Evolutionary conservation across 2,113 vertebrate genomes (phyloP), one percentile per base, ranked within the genome.

Genomic region (Hiodon alosoides): DNA sequence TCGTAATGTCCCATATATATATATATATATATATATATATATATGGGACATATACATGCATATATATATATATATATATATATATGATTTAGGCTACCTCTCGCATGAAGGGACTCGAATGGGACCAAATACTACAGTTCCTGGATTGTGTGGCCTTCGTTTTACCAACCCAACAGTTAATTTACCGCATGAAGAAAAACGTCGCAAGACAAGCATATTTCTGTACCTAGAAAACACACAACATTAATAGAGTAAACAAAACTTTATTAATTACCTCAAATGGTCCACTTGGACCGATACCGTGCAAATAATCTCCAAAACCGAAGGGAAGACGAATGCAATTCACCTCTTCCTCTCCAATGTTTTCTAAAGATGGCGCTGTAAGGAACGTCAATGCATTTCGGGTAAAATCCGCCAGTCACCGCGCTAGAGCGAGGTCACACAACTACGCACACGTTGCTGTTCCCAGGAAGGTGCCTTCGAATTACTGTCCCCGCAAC

Each of bases 361-460:
- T 83, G 79, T 83, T 88, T 90, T 91, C 80, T 72, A 84, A 93
- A 91, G 90, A 92, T 92, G 91, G 90, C 91, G 90, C 89, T 83
- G 75, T 83, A 50, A 52, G 60, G 59, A 85, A 8, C 82, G 81
- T 86, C 85, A 82, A 80, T 71, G 86, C 76, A 80, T 81, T 82
- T 72, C 59, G 71, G 80, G 79, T 60, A 74, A 71, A 67, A 80
- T 71, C 68, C 72, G 52, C 77, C 75, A 71, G 69, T 76, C 67
- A 64, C n/a, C 60, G 69, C 59, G 69, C 47, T 57, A 0, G 60
- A 52, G 9, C 11, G 11, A 47, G 46, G 9, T 10, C 16, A 65
- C 51, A 51, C 13, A n/a, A 5, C 4, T 7, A 13, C 58, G 31
- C 46, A 53, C 59, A 31, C 31, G 31, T 31, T 31, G 31, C 31